These are phyloP conservation scores for Ambastaia sidthimunki DNA, from an alignment of 2,797 vertebrate genomes.

Conservation along the genomic window DNA sequence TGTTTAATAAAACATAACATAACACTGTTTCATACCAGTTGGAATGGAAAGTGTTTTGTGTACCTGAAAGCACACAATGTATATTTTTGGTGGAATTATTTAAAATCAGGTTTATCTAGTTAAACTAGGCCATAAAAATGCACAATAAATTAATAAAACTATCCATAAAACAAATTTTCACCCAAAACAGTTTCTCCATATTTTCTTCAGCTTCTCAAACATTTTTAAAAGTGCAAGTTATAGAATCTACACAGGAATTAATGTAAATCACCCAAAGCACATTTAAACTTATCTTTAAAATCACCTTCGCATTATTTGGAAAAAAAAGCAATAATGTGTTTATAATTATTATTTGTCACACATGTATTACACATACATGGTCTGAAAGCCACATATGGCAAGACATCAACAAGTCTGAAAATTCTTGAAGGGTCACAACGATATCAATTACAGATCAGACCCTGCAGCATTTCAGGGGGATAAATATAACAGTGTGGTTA, in stretches of 20 bases:
- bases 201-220: neutral
- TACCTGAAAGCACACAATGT: slow-evolving; percentile 2
- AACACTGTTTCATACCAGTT: neutral
- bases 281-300: slow-evolving; percentile 12
- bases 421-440: slow-evolving; percentile 33
- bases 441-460: slow-evolving; percentile 37
- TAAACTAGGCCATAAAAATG: neutral
- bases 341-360: slow-evolving; percentile 46
- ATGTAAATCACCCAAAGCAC: neutral
- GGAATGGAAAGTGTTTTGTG: slow-evolving; percentile 7
- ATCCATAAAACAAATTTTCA: neutral
- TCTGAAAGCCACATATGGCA: slow-evolving; percentile 33
- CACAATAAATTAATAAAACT: slow-evolving; percentile 20
- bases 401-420: slow-evolving; percentile 13
- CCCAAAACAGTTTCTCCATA: neutral
- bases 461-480: slow-evolving; percentile 40
- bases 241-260: slow-evolving; percentile 3
- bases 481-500: slow-evolving; percentile 17
- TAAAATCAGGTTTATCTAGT: neutral
- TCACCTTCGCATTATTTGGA: neutral
- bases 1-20: slow-evolving; percentile 5
- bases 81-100: slow-evolving; percentile 9
- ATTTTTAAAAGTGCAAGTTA: slow-evolving; percentile 10
- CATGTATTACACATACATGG: slow-evolving; percentile 11
- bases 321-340: slow-evolving; percentile 17